A percentile compares a stretch with the other conserved stretches of the same genome.
Conservation (phyloP, 1,140 invertebrate species). For the Pseudomyrmex pallidus region DNA sequence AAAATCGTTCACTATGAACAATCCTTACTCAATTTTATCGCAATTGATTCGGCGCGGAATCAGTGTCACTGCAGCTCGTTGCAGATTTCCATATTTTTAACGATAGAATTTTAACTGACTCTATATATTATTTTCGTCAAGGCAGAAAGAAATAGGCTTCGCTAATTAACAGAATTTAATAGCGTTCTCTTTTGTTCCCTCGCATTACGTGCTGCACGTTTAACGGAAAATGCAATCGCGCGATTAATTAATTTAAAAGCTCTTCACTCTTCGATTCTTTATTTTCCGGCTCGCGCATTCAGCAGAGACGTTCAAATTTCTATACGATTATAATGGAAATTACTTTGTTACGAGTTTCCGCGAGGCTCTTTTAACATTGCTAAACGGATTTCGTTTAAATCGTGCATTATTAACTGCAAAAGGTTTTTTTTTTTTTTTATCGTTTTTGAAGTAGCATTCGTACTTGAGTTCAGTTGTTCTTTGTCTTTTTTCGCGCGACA, state of each 20-base stretch:
- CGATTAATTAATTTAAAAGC: constrained; percentile 52
- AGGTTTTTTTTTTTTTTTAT: too few species aligned
- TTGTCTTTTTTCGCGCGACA: background rate
- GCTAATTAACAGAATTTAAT: constrained; percentile 50
- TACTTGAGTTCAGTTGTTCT: too few species aligned
- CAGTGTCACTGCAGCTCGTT: background rate
- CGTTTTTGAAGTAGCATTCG: too few species aligned
- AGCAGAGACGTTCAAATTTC: constrained; percentile 17
- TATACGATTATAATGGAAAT: constrained; percentile 17
- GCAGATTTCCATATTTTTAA: constrained; percentile 13
- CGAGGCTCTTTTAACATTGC: background rate
- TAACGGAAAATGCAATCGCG: constrained; percentile 50
- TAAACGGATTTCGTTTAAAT: constrained; percentile 24
- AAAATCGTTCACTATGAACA: background rate
- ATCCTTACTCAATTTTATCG: background rate
- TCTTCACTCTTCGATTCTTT: constrained; percentile 14
- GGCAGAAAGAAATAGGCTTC: background rate
- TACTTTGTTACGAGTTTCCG: constrained; percentile 14
- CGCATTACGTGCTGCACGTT: constrained; percentile 39
- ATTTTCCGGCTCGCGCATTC: constrained; percentile 8
- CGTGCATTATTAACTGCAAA: background rate
- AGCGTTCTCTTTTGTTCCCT: constrained; percentile 23
- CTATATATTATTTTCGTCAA: constrained; percentile 14
- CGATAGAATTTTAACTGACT: constrained; percentile 11
- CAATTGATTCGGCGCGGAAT: constrained; percentile 7